Conservation (phyloP, 1,140 invertebrate genomes). For the Macrobrachium nipponense region DNA sequence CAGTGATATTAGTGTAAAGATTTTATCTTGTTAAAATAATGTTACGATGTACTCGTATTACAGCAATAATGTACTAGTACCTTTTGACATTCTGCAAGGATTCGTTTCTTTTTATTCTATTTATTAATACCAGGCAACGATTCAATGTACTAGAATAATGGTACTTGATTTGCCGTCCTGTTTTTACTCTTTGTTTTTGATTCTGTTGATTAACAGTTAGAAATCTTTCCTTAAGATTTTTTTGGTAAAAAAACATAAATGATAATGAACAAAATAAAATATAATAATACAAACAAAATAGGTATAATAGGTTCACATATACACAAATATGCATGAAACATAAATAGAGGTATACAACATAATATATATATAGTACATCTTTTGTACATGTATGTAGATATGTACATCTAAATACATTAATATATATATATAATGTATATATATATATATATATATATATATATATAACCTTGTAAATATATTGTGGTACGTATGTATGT, state of each 20-base stretch:
- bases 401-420: conserved; percentile 12
- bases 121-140: too few species aligned
- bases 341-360: background rate
- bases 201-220: too few species aligned
- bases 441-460: conserved; percentile 41
- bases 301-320: background rate
- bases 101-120: too few species aligned
- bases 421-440: conserved; percentile 36
- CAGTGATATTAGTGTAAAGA: too few species aligned
- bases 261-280: conserved; percentile 1
- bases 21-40: too few species aligned
- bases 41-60: too few species aligned
- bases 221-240: background rate
- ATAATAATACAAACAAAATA: conserved; percentile 9
- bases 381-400: conserved; percentile 22
- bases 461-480: conserved; percentile 10
- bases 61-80: too few species aligned
- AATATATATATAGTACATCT: conserved; percentile 7
- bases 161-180: too few species aligned
- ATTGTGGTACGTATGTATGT: conserved; percentile 16
- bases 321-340: background rate
- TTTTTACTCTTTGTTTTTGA: too few species aligned
- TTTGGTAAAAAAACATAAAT: background rate
- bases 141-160: too few species aligned
- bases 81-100: too few species aligned